A percentile compares a stretch with the other conserved stretches of the same genome.
phyloP scores from a whole-genome alignment of 2,888 invertebrate species.

The Acronicta leporina region DNA sequence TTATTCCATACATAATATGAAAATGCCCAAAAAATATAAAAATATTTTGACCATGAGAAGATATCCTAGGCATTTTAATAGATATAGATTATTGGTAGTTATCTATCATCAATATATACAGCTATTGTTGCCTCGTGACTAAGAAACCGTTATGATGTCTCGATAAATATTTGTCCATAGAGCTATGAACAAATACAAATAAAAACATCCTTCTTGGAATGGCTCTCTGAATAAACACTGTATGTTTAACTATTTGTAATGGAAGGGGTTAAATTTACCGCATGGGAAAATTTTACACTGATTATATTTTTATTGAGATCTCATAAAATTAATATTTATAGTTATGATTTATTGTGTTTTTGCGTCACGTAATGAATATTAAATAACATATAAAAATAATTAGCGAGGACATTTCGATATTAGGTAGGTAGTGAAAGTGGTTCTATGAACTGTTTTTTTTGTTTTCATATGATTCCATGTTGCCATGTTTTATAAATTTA shows the following conservation, averaged over 20 bases:
- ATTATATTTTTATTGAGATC: background rate
- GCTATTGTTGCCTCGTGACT: too few species aligned
- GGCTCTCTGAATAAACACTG: conserved; percentile 51
- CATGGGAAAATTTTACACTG: conserved; percentile 22
- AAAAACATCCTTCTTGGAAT: conserved; percentile 48
- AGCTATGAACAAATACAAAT: conserved; percentile 56
- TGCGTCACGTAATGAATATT: background rate
- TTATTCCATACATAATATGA: background rate
- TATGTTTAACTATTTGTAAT: conserved; percentile 23
- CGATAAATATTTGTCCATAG: conserved; percentile 55
- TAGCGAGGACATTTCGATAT: too few species aligned
- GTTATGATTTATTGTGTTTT: background rate
- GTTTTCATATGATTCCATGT: too few species aligned
- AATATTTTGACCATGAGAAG: too few species aligned
- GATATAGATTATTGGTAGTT: too few species aligned
- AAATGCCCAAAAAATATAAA: background rate
- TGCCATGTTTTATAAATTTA: too few species aligned
- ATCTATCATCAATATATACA: too few species aligned
- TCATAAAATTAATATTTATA: background rate
- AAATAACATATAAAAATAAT: background rate
- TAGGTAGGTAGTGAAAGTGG: too few species aligned
- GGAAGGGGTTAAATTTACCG: conserved; percentile 39
- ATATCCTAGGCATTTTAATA: too few species aligned
- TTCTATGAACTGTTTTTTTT: too few species aligned
- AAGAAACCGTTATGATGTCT: conserved; percentile 19